phyloP scores from a whole-genome alignment of 2,113 vertebrate genomes.

The Campylomormyrus tamandua region DNA sequence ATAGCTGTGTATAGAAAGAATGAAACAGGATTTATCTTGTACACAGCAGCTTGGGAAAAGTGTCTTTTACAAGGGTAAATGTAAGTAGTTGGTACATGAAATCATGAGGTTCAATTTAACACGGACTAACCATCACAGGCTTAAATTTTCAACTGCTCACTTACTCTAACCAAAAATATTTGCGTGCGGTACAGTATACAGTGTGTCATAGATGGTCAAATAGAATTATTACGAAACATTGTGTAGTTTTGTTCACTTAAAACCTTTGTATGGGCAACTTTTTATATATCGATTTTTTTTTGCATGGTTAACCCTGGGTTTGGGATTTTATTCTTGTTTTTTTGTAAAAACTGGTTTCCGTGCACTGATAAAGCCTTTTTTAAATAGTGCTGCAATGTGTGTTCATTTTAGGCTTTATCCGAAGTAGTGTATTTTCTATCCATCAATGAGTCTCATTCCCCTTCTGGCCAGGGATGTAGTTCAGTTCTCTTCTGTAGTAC shows the following conservation, averaged over 20 bases:
- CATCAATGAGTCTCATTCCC: not conserved
- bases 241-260: not conserved
- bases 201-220: not conserved
- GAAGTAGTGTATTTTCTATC: not conserved
- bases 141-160: not conserved
- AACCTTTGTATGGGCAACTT: not conserved
- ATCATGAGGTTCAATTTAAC: not conserved
- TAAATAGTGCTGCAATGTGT: not conserved
- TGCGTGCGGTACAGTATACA: not conserved
- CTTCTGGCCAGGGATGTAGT: not conserved
- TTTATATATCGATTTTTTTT: not conserved
- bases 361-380: not conserved
- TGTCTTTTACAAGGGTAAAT: not conserved
- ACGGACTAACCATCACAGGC: not conserved
- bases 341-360: not conserved
- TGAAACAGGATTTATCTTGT: not conserved
- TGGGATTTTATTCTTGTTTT: not conserved
- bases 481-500: not conserved
- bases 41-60: not conserved
- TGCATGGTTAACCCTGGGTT: not conserved
- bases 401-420: not conserved
- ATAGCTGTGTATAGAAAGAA: not conserved
- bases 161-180: not conserved
- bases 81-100: not conserved
- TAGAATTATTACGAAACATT: not conserved